These are phyloP conservation scores for Neria commutata DNA, from an alignment of 2,888 invertebrate genomes.

Conservation along the genomic window DNA sequence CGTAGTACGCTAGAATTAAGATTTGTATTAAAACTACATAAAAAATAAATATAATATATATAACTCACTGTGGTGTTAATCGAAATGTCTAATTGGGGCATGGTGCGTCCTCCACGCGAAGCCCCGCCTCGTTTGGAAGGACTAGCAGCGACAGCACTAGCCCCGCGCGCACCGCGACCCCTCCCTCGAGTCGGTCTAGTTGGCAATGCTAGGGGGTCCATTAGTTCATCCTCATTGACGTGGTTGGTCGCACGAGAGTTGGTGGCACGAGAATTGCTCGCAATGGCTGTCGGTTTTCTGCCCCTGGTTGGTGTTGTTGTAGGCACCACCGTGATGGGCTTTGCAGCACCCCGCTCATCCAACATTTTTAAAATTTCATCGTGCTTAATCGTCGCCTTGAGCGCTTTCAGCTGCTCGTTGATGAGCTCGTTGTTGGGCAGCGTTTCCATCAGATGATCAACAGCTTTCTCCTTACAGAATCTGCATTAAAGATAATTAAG, in stretches of 20 bases:
- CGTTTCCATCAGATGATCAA: constrained; percentile 64
- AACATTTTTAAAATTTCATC: constrained; percentile 49
- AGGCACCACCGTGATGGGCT: too few species aligned
- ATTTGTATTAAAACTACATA: constrained; percentile 9
- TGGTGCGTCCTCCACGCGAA: constrained; percentile 35
- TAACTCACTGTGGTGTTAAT: constrained; percentile 33
- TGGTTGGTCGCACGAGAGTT: constrained; percentile 8
- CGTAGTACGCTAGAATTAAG: neutral
- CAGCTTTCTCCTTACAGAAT: constrained; percentile 65
- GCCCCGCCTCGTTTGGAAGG: constrained; percentile 15
- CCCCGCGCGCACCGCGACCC: constrained; percentile 37
- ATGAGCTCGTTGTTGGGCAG: constrained; percentile 63
- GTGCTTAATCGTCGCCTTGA: constrained; percentile 53
- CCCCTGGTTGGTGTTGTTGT: neutral
- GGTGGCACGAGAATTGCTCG: constrained; percentile 7
- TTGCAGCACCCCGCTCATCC: constrained; percentile 34
- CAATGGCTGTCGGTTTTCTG: constrained; percentile 2
- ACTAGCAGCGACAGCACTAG: constrained; percentile 28
- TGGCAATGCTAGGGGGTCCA: constrained; percentile 9
- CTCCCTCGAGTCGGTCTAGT: constrained; percentile 32
- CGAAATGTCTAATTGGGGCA: constrained; percentile 41
- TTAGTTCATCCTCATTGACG: neutral
- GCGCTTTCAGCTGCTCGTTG: constrained; percentile 63
- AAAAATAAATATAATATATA: neutral
- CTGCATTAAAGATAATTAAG: constrained; percentile 45